Evolutionary conservation across 2,797 vertebrate species (phyloP).

Genomic region (Xenentodon cancila): DNA sequence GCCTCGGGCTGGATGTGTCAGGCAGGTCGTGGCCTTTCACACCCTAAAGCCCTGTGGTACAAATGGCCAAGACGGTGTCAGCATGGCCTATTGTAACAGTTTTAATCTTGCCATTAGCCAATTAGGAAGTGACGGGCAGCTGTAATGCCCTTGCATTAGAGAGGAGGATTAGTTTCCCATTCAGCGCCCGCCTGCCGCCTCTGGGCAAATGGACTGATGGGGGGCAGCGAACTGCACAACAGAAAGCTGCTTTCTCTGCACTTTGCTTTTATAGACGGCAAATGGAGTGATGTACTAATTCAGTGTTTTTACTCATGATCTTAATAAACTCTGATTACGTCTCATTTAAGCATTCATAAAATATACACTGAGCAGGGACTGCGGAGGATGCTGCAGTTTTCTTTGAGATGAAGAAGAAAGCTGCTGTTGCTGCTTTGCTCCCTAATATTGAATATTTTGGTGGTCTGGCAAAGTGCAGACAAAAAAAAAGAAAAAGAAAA

Average conservation of each 20-base stretch:
- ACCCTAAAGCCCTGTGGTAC: conserved; percentile 71
- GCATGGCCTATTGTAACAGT: conserved; percentile 72
- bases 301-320: conserved; percentile 45
- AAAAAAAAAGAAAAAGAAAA: conserved; percentile 8
- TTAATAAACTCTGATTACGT: conserved; percentile 66
- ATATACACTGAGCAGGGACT: conserved; percentile 31
- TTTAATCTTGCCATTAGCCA: conserved; percentile 82
- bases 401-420: conserved; percentile 34
- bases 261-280: conserved; percentile 42
- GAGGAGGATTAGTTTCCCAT: conserved; percentile 77
- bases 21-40: conserved; percentile 35
- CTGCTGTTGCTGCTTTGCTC: conserved; percentile 33
- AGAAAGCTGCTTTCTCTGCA: conserved; percentile 72
- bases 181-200: conserved; percentile 58
- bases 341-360: conserved; percentile 54
- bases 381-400: conserved; percentile 38
- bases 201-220: conserved; percentile 50
- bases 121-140: conserved; percentile 79
- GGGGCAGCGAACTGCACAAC: conserved; percentile 34
- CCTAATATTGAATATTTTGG: conserved; percentile 34
- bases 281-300: conserved; percentile 42
- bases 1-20: conserved; percentile 17
- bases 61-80: conserved; percentile 71
- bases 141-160: conserved; percentile 75
- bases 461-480: neutral